Evolutionary conservation across 2,888 invertebrate genomes (phyloP), one percentile per base, ranked within the genome.

Genomic region (Noctuana brunneofusca): DNA sequence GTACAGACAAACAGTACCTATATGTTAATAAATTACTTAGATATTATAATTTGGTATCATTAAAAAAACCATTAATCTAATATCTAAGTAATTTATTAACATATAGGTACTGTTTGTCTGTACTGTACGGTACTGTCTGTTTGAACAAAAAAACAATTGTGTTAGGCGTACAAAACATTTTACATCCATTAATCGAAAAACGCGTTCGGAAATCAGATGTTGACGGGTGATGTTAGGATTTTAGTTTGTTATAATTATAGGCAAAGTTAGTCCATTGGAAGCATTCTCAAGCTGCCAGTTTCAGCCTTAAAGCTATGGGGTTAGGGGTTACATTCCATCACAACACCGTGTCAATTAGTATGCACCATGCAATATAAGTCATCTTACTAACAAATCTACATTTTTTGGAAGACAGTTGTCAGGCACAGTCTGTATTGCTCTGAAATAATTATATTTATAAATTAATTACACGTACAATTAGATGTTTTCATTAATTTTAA

Each of bases 331-430:
- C 35, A 32, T 57, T 50, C 14, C 32, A 48, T 43, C 59, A 55
- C 46, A 32, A 55, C 46, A 32, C 56, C 56, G 50, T 63, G 63
- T 56, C 56, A 52, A 49, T 63, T 56, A 63, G 56, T 63, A 58
- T 67, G 65, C 68, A 72, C 52, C 72, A 87, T 89, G 89, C 89
- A 79, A 72, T 80, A 78, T 76, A 80, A 76, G 77, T 76, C 69
- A 72, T 81, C 87, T 87, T 89, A 90, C 90, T 91, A 90, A 91
- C 90, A 91, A 89, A 87, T 90, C 90, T 89, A 91, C 90, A 89
- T 90, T 89, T 88, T 89, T 89, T 86, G 90, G 90, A 68, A 91
- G 89, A 78, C 90, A 89, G 86, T 86, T 79, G 82, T 90, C 90
- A 76, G 90, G 90, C 82, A 91, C 90, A 73, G 90, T 91, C 79